Evolutionary conservation across 2,797 vertebrate genomes (phyloP).

Genomic region (Esox masquinongy): DNA sequence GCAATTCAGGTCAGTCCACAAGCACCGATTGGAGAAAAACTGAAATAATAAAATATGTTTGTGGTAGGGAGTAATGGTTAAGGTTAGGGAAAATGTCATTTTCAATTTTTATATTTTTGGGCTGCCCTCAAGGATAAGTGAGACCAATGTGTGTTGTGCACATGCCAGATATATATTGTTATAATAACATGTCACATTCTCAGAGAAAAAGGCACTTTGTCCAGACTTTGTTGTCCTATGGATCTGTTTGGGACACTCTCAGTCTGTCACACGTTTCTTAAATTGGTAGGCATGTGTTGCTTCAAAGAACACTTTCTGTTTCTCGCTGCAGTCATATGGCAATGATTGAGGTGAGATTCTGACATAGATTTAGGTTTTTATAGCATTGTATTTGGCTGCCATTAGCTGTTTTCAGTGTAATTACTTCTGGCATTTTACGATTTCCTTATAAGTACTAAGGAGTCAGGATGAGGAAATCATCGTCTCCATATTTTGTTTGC

Average conservation of each 20-base stretch:
- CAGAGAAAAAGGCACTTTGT: slow-evolving; percentile 14
- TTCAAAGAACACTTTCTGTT: slow-evolving; percentile 1
- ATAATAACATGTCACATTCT: slow-evolving; percentile 7
- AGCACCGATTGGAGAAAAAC: too few relatives aligned
- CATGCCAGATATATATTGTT: neutral
- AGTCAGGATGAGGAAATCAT: neutral
- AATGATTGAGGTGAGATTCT: neutral
- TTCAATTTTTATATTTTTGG: too few relatives aligned
- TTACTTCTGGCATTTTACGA: slow-evolving; percentile 23
- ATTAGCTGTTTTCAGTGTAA: slow-evolving; percentile 37
- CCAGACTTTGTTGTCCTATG: slow-evolving; percentile 8
- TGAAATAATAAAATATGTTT: too few relatives aligned
- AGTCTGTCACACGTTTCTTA: neutral
- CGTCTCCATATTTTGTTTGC: neutral
- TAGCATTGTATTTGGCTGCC: neutral
- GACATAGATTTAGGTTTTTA: neutral
- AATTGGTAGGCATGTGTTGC: slow-evolving; percentile 4
- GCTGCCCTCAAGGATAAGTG: too few relatives aligned
- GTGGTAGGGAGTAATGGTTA: too few relatives aligned
- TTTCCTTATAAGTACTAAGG: neutral
- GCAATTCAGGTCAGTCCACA: too few relatives aligned
- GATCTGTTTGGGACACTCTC: neutral
- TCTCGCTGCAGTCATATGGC: neutral
- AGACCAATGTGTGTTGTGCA: neutral
- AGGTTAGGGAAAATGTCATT: too few relatives aligned